Evolutionary conservation across 2,113 vertebrate genomes (phyloP).

Genomic region (Oryzias curvinotus): DNA sequence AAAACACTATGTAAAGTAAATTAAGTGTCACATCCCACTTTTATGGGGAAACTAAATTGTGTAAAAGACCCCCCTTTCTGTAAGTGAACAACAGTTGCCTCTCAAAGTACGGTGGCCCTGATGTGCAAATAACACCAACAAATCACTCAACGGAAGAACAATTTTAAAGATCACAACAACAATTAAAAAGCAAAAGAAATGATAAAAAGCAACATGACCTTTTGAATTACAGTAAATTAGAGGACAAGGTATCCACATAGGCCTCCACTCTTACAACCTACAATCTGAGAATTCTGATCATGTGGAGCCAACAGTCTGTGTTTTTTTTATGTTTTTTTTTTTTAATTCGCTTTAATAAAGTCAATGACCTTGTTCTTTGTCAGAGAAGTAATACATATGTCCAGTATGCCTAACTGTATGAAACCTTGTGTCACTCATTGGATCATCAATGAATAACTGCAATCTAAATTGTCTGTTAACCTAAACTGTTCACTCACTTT

Average conservation of each 20-base stretch:
- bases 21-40: conserved; percentile 66
- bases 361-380: conserved; percentile 8
- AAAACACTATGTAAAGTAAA: conserved; percentile 61
- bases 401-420: conserved; percentile 17
- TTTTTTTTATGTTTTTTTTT: not conserved
- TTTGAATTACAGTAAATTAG: conserved; percentile 46
- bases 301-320: conserved; percentile 7
- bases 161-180: too few species aligned
- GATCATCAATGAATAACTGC: conserved; percentile 35
- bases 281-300: conserved; percentile 21
- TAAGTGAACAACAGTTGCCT: conserved; percentile 47
- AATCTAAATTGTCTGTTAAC: conserved; percentile 38
- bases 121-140: too few species aligned
- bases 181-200: too few species aligned
- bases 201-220: too few species aligned
- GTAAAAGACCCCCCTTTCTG: conserved; percentile 33
- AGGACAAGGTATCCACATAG: conserved; percentile 24
- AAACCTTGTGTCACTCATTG: conserved; percentile 27
- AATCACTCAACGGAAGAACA: too few species aligned
- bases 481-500: conserved; percentile 63
- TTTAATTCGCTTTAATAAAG: conserved; percentile 3
- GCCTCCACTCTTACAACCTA: conserved; percentile 35
- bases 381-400: conserved; percentile 17
- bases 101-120: conserved; percentile 15
- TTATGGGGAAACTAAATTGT: conserved; percentile 65